phyloP scores from a whole-genome alignment of 2,113 vertebrate species.

The Syrrhaptes paradoxus region DNA sequence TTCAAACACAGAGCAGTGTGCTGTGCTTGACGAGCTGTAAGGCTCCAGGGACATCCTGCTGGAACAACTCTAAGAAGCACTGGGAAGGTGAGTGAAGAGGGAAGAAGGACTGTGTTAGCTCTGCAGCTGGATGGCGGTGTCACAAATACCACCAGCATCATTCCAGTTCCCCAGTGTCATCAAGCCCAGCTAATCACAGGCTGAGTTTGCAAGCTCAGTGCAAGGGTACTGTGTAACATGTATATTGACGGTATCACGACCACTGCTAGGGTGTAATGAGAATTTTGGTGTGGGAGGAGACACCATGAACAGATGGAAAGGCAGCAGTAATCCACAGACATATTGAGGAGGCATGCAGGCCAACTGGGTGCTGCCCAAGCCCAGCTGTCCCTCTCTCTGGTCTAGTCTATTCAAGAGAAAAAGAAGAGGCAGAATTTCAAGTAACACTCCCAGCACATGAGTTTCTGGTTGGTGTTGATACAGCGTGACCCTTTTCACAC shows the following conservation, averaged over 20 bases:
- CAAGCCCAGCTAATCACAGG: not conserved
- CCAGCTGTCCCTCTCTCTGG: slow-evolving; percentile 25
- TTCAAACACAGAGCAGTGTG: not conserved
- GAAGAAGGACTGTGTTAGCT: not conserved
- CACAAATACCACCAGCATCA: not conserved
- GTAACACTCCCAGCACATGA: not conserved
- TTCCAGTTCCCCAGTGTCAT: not conserved
- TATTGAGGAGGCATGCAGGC: not conserved
- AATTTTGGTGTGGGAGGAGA: not conserved
- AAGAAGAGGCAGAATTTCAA: not conserved
- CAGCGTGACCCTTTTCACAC: not conserved
- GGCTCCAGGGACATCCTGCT: slow-evolving; percentile 23
- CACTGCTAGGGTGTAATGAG: not conserved
- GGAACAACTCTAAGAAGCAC: not conserved
- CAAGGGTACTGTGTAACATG: not conserved
- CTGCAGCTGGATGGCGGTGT: rapidly evolving
- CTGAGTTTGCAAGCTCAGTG: not conserved
- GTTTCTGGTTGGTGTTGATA: not conserved
- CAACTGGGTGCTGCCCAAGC: slow-evolving; percentile 45
- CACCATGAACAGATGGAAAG: slow-evolving; percentile 36
- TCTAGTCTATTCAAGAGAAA: not conserved
- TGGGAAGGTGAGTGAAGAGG: not conserved
- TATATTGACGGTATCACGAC: not conserved
- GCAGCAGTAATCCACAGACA: not conserved
- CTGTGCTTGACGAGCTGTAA: slow-evolving; percentile 3